phyloP scores from a whole-genome alignment of 1,140 invertebrate genomes.

The Phymastichus coffea region DNA sequence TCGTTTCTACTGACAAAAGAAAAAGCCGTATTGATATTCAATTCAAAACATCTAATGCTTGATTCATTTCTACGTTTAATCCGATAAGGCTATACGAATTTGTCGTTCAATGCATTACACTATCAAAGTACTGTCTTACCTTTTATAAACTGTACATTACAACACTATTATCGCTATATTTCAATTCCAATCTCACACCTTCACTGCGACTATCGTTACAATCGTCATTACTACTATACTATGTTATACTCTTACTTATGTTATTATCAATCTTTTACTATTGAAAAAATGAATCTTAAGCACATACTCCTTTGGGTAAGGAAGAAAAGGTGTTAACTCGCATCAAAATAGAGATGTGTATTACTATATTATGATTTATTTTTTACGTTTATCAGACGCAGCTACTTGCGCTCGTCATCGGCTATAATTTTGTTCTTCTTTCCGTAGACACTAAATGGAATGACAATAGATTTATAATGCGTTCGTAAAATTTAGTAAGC shows the following conservation, averaged over 20 bases:
- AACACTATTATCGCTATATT: slow-evolving; percentile 25
- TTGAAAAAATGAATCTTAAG: background rate
- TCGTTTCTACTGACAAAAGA: no score
- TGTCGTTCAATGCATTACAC: background rate
- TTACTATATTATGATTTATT: slow-evolving; percentile 6
- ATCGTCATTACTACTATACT: slow-evolving; percentile 15
- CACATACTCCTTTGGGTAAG: background rate
- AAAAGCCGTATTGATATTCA: no score
- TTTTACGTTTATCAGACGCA: background rate
- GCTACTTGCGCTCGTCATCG: background rate
- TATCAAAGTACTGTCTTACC: background rate
- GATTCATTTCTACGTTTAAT: no score
- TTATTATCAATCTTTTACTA: slow-evolving; percentile 13
- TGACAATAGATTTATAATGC: slow-evolving; percentile 1
- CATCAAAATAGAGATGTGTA: background rate
- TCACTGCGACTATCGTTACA: slow-evolving; percentile 19
- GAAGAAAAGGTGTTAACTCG: background rate
- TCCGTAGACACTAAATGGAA: slow-evolving; percentile 6
- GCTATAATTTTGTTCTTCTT: slow-evolving; percentile 10
- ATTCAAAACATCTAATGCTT: no score
- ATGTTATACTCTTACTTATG: slow-evolving; percentile 9
- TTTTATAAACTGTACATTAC: slow-evolving; percentile 11
- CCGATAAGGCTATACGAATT: background rate
- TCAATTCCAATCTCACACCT: no score
- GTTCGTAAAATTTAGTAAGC: slow-evolving; percentile 11